Base-by-base conservation (phyloP, 2,888 invertebrate genomes). In the Nephrocerus scutellatus region DNA sequence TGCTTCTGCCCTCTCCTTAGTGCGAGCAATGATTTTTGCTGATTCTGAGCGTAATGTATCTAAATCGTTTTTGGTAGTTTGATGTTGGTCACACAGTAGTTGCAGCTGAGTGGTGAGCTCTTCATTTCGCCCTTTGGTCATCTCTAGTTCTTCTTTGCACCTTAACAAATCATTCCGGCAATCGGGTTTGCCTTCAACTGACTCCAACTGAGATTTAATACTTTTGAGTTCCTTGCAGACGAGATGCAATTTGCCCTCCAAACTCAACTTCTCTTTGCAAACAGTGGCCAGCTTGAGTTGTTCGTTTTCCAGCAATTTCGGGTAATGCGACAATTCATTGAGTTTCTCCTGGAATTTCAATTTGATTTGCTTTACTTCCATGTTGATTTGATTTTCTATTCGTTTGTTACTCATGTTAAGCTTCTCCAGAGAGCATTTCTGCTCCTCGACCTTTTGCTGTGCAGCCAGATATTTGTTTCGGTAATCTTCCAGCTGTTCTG, bases 381-480 rank as follows among this genome's bases (percentile, higher is more conserved):
- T 53, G 36, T 68, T 67, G 21, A 68, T 62, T 49, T 67, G 67
- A 34, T 57, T 59, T 33, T 67, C 67, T 15, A 68, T 66, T 14
- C 61, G 58, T 40, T 62, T 61, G 38, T 68, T 68, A 37, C 61
- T 65, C 56, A 62, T 55, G 26, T 63, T 62, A 1, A 66, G 54
- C 37, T 64, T 66, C 15, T 63, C 59, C 2, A 68, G 47, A 5
- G 59, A 53, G 14, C 57, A 60, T 18, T 57, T 55, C 47, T 67
- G 66, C 30, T 67, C 62, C 44, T 66, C 67, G 6, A 66, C 63
- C 44, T 63, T 63, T 42, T 67, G 66, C 45, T 67, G 64, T 0
- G 67, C 64, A 10, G 53, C 44, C 21, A 68, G 44, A 39, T 66
- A 68, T 39, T 68, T 68, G 36, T 57, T 58, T 25, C 65, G 63